Percentiles rank a stretch among this genome's conserved stretches.
Conservation (phyloP, 2,113 vertebrate genomes). For the Corythornis cristatus region DNA sequence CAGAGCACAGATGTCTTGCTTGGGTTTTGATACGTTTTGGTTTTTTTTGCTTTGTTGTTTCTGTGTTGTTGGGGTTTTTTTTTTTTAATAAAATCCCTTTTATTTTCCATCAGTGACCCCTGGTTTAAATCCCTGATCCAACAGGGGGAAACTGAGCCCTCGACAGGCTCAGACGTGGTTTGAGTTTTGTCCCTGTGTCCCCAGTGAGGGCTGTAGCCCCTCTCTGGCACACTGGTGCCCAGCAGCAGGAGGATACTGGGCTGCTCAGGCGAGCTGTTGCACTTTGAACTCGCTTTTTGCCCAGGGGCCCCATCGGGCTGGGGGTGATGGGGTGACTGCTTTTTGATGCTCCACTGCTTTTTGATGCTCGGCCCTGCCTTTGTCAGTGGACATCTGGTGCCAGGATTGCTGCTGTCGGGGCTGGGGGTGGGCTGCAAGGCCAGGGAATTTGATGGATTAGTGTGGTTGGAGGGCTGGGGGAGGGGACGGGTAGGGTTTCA, state of each 20-base stretch:
- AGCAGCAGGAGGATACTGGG: neutral
- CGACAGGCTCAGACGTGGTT: accelerated
- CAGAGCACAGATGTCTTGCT: constrained; percentile 41
- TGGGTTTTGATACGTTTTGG: neutral
- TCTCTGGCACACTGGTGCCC: neutral
- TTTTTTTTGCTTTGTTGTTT: neutral
- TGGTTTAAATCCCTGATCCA: neutral
- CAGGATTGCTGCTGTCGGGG: constrained; percentile 52
- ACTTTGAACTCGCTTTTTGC: neutral
- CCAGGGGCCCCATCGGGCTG: neutral
- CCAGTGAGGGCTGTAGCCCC: neutral
- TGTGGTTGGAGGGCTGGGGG: constrained; percentile 20
- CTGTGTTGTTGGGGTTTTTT: neutral
- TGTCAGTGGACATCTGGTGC: constrained; percentile 69
- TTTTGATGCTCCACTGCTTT: constrained; percentile 30
- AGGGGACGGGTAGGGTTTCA: constrained; percentile 26
- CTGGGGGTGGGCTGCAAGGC: constrained; percentile 44
- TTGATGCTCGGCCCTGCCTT: constrained; percentile 38
- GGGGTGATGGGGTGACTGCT: neutral
- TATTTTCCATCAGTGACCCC: constrained; percentile 21
- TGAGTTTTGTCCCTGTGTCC: neutral
- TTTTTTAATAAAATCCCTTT: constrained; percentile 2
- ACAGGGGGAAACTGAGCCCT: neutral
- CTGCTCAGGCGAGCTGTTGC: accelerated
- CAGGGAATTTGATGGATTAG: constrained; percentile 53